phyloP scores from a whole-genome alignment of 2,797 vertebrate genomes.

The Poecilia picta region DNA sequence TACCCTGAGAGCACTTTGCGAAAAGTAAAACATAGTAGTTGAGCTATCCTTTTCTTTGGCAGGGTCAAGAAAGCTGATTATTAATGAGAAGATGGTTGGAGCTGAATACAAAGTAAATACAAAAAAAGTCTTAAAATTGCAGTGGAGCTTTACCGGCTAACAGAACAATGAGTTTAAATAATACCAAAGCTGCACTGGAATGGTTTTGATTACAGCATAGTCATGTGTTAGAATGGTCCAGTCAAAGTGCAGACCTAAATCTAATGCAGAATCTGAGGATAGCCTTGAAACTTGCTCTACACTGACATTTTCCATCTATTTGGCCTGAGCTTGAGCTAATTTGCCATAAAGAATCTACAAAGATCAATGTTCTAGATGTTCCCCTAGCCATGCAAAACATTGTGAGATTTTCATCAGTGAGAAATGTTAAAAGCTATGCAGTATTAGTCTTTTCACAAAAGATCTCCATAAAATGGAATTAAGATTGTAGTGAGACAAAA shows the following conservation, averaged over 20 bases:
- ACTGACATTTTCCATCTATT: neutral
- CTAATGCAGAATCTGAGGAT: neutral
- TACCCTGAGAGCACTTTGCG: neutral
- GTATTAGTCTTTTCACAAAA: neutral
- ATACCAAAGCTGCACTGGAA: neutral
- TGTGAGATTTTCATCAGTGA: neutral
- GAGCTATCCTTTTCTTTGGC: neutral
- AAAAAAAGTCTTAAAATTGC: neutral
- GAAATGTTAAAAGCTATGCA: neutral
- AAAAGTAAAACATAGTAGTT: neutral
- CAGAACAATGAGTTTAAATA: neutral
- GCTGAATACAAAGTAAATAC: neutral
- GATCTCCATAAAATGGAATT: neutral
- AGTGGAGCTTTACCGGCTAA: neutral
- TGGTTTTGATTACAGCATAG: neutral
- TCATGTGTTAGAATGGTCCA: neutral
- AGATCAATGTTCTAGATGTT: neutral
- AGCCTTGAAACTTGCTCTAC: neutral
- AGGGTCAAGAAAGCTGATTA: neutral
- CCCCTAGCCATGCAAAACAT: neutral
- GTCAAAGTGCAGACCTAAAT: slow-evolving; percentile 1
- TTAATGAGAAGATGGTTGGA: neutral
- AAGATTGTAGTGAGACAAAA: neutral
- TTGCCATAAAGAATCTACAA: neutral
- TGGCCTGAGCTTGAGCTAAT: neutral